phyloP scores from a whole-genome alignment of 2,113 vertebrate genomes.

The Terrapene triunguis region DNA sequence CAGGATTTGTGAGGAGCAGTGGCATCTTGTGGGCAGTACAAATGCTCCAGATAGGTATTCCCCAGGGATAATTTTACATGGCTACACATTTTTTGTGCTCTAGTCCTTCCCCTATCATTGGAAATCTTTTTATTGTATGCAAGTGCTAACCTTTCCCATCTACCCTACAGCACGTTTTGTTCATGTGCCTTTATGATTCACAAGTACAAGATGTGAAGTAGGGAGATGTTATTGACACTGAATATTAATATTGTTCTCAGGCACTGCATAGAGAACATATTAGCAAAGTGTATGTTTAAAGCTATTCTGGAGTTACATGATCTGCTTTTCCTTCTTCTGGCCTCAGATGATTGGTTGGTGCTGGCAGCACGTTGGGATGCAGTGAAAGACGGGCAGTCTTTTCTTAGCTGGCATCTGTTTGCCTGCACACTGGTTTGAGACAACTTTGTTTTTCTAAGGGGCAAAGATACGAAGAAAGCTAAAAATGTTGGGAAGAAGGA shows the following conservation, averaged over 20 bases:
- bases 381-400: not conserved
- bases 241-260: rapidly evolving
- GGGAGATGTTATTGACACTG: not conserved
- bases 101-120: not conserved
- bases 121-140: not conserved
- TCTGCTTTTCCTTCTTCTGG: not conserved
- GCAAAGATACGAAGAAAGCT: rapidly evolving
- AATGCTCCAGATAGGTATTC: not conserved
- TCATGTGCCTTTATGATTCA: rapidly evolving
- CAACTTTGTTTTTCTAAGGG: not conserved
- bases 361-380: rapidly evolving
- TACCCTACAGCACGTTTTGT: not conserved
- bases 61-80: not conserved
- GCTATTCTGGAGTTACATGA: not conserved
- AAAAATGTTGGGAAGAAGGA: not conserved
- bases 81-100: not conserved
- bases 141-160: not conserved
- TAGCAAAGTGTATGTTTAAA: not conserved
- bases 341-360: not conserved
- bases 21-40: not conserved
- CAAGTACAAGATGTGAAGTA: not conserved
- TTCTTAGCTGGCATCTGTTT: not conserved
- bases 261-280: not conserved
- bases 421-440: rapidly evolving
- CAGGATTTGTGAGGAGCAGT: not conserved